Conservation (phyloP, 2,113 vertebrate species). For the Murina feae region DNA sequence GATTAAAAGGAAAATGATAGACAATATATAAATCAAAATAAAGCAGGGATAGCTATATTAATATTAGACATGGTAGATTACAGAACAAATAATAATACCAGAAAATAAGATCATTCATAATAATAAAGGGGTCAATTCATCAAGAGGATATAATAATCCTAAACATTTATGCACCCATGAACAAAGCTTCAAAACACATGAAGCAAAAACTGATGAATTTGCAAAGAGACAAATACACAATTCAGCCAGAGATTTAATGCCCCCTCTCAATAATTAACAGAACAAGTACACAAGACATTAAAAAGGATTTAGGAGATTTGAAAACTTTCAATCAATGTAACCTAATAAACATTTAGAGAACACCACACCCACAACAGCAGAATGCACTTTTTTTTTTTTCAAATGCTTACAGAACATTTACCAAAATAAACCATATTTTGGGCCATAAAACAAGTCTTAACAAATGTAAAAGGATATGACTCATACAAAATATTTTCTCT, state of each 20-base stretch:
- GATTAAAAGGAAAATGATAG: neutral
- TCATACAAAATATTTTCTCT: neutral
- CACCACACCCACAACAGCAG: neutral
- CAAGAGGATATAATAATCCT: neutral
- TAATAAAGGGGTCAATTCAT: neutral
- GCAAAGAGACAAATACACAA: neutral
- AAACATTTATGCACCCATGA: neutral
- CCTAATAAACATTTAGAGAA: neutral
- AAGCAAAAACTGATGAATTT: constrained; percentile 15
- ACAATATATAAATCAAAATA: constrained; percentile 12
- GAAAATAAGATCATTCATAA: neutral
- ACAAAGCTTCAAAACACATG: neutral
- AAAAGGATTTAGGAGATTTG: neutral
- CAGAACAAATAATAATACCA: neutral
- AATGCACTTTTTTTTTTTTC: neutral
- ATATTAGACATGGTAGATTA: neutral
- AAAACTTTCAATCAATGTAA: neutral
- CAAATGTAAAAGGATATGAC: neutral
- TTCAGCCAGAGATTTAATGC: neutral
- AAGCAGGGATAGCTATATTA: neutral
- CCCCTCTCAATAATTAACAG: neutral
- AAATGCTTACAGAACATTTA: neutral
- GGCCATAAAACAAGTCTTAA: neutral
- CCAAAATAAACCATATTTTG: neutral
- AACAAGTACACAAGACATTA: neutral